Evolutionary conservation across 2,113 vertebrate species (phyloP).

Genomic region (Rhipidura dahli): DNA sequence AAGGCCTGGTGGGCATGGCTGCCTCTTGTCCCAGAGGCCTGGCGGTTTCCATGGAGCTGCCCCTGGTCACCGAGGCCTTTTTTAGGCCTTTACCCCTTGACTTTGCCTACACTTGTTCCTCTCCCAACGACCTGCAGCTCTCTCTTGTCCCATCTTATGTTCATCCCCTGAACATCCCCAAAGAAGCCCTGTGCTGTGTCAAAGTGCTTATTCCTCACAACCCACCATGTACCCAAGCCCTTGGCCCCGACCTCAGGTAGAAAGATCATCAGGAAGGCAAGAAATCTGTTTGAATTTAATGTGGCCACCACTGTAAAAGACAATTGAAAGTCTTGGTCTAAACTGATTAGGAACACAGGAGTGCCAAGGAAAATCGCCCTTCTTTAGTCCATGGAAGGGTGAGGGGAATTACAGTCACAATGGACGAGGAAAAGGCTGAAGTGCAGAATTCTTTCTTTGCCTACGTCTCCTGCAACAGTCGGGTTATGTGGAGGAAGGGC

Average conservation of each 20-base stretch:
- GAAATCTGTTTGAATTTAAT: neutral
- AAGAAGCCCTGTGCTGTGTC: too few relatives aligned
- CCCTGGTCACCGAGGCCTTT: too few relatives aligned
- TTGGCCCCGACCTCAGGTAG: accelerated
- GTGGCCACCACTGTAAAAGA: neutral
- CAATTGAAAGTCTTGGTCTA: neutral
- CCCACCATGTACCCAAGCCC: too few relatives aligned
- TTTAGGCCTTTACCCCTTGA: accelerated
- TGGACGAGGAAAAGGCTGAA: neutral
- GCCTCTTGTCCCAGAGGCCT: neutral
- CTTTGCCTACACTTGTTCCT: accelerated
- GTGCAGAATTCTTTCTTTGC: neutral
- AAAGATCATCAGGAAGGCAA: neutral
- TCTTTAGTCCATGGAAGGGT: accelerated
- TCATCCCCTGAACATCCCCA: neutral
- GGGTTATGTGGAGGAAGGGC: neutral
- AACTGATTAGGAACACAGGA: too few relatives aligned
- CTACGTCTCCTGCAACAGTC: neutral
- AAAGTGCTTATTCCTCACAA: neutral
- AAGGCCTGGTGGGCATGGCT: neutral
- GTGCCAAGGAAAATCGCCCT: accelerated
- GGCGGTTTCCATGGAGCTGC: accelerated
- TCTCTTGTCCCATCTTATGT: neutral
- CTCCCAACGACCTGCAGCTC: neutral
- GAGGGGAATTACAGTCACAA: neutral